A percentile compares a stretch with the other conserved stretches of the same genome.
Conservation (phyloP, 2,888 invertebrate genomes). For the Anaspis maculata region DNA sequence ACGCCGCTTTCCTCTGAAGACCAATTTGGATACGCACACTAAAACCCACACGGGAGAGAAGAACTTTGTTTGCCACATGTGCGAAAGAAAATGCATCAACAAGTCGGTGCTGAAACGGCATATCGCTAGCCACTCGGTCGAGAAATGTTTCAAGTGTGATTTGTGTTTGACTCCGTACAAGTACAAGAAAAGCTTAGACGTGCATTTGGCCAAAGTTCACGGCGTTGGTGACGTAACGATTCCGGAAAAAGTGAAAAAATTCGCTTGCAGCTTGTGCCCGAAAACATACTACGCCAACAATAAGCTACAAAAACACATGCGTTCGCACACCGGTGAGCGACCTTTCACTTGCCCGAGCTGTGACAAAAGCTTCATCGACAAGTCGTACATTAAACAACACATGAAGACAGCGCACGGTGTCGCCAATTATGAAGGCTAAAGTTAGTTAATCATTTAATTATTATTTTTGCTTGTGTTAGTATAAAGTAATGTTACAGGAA, state of each 20-base stretch:
- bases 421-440: neutral
- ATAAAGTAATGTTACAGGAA: neutral
- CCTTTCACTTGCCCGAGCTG: slow-evolving; percentile 32
- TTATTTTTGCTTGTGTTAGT: neutral
- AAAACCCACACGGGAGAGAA: slow-evolving; percentile 35
- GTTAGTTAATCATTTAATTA: neutral
- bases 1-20: slow-evolving; percentile 32
- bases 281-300: slow-evolving; percentile 32
- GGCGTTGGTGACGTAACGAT: slow-evolving; percentile 41
- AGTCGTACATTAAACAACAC: slow-evolving; percentile 48
- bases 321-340: slow-evolving; percentile 29
- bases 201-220: slow-evolving; percentile 48
- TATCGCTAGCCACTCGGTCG: slow-evolving; percentile 31
- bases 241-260: slow-evolving; percentile 45
- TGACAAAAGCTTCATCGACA: slow-evolving; percentile 40
- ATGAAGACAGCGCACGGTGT: slow-evolving; percentile 42
- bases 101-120: slow-evolving; percentile 30
- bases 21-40: slow-evolving; percentile 32
- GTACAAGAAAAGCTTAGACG: slow-evolving; percentile 43
- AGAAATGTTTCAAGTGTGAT: slow-evolving; percentile 37
- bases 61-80: slow-evolving; percentile 33
- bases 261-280: slow-evolving; percentile 33
- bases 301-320: slow-evolving; percentile 32
- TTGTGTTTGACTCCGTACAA: slow-evolving; percentile 48
- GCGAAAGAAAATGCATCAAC: slow-evolving; percentile 31